Base-by-base conservation (phyloP, 2,797 vertebrate genomes). In the Poecilia gillii region DNA sequence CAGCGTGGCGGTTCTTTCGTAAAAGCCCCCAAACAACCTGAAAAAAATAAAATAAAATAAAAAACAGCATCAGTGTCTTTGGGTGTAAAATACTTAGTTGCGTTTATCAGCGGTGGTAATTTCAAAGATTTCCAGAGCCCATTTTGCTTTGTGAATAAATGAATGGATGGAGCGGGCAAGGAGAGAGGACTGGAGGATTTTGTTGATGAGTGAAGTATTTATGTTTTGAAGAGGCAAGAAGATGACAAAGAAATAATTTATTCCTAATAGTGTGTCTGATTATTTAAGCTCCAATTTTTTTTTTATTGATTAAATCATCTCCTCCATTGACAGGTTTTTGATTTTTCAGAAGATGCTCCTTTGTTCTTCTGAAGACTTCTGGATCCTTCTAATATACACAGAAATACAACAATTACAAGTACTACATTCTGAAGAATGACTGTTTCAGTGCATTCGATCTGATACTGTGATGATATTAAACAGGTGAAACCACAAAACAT, bases 191-290 rank as follows among this genome's bases (percentile, higher is more conserved):
- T 70, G 20, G 25, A 39, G 46, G 23, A 70, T 55, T 77, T 49
- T 68, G 39, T 55, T 84, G 41, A 57, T 55, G 80, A 80, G 84
- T 91, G 75, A 87, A 81, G 74, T 79, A 72, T 83, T 79, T 73
- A 31, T 81, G 72, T n/a, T 74, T 70, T 72, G 25, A 77, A 74
- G 79, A 45, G 73, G 82, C 74, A 82, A 75, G 76, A 33, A 75
- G 3, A 7, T 20, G 20, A 43, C 9, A 43, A 41, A 70, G 11
- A 70, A 70, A 70, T 43, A 0, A 70, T 66, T 5, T 20, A 20
- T 66, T 66, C 33, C 7, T 66, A 39, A 39, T 23, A 31, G 12
- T 6, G 28, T 16, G 28, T 62, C 1, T 62, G 28, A 16, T 6
- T 31, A 62, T 62, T 62, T 62, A 28, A 33, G 28, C 14, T 2